These are phyloP conservation scores for Hemibagrus wyckioides DNA, from an alignment of 2,113 vertebrate genomes.

Conservation along the genomic window DNA sequence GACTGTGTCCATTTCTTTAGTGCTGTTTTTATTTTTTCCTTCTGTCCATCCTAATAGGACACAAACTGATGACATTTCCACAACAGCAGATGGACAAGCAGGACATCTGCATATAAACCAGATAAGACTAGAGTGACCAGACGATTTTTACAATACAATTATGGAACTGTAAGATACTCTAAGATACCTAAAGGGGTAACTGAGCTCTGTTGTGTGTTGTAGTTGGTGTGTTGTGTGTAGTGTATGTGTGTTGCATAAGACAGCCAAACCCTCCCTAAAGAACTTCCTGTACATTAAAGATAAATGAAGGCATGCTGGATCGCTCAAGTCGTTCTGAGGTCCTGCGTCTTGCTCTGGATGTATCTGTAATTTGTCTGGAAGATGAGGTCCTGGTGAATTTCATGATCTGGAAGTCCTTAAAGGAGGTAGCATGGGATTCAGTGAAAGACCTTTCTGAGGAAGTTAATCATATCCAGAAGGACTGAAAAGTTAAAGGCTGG, in stretches of 20 bases:
- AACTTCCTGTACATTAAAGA: not conserved
- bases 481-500: not conserved
- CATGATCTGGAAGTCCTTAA: constrained; percentile 12
- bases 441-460: not conserved
- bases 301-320: constrained; percentile 7
- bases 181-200: no score
- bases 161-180: not conserved
- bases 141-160: not conserved
- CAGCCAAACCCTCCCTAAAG: not conserved
- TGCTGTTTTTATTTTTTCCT: not conserved
- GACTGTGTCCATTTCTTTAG: no score
- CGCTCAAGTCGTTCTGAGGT: not conserved
- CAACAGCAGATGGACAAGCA: not conserved
- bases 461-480: constrained; percentile 9
- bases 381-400: constrained; percentile 18
- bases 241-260: no score
- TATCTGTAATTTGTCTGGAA: constrained; percentile 25
- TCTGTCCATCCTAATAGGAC: not conserved
- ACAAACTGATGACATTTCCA: not conserved
- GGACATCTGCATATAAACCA: not conserved
- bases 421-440: not conserved
- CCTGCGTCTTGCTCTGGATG: not conserved
- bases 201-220: not conserved
- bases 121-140: not conserved
- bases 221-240: not conserved